Base-by-base conservation (phyloP, 2,888 invertebrate species). In the Aphidius colemani region DNA sequence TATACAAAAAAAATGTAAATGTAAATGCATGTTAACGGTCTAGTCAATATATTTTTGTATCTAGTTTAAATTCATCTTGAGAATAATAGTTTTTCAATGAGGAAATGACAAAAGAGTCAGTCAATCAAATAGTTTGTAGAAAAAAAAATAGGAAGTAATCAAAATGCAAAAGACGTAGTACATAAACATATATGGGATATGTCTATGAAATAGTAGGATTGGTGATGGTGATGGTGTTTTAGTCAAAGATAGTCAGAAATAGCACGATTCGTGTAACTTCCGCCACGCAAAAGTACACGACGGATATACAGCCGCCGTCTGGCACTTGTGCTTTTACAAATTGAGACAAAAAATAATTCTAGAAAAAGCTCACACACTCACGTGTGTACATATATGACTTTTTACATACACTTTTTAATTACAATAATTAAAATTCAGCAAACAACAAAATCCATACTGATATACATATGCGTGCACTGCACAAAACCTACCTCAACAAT, bases 231-330 rank as follows among this genome's bases (percentile, higher is more conserved):
- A 3, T 30, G 30, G 1, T 30, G 30, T 30, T 30, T 30, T 3
- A 30, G 30, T 30, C 30, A 30, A 30, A 30, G 30, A 5, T 30
- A 30, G 30, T 64, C 73, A 73, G 73, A 74, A 75, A 71, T 70
- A 67, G 41, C 66, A 59, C 64, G 51, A 61, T 59, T 61, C 61
- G 53, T 49, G 53, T 57, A 63, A 64, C 49, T 56, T 59, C 61
- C 50, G 48, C 58, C 63, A 63, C 63, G 66, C 59, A 59, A 55
- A 58, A 58, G 61, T 63, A 30, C 30, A 40, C 9, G 40, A 7
- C 56, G 58, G 55, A 53, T 49, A 61, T 46, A 49, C 57, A 39
- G 53, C 49, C 64, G 61, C 61, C 66, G 66, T 66, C 53, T 63
- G 53, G 30, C 1, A 5, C 4, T 30, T 30, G 30, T 30, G 30